Evolutionary conservation across 2,113 vertebrate species (phyloP), one percentile per base, ranked within the genome.

Genomic region (Hemichromis elongatus): DNA sequence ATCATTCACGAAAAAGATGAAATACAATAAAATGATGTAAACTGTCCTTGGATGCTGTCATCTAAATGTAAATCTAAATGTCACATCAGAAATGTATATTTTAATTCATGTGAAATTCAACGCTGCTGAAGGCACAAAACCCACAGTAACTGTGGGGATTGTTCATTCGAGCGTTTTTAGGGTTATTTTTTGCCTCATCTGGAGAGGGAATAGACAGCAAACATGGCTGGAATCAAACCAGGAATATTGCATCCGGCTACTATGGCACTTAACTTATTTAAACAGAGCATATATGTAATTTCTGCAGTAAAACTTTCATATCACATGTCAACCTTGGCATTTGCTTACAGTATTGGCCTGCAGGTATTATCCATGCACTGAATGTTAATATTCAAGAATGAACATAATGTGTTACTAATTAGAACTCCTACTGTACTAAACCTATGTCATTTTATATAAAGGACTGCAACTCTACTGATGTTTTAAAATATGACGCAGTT

Each of bases 301-400:
- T 66, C 61, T 37, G 33, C 33, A 37, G 21, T 21, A 37, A 37
- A 66, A 63, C 26, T 56, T 70, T 59, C 7, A 57, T 66, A 30
- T 88, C 33, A 19, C 1, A 12, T 42, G 5, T 40, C 54, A 75
- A 54, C 59, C 45, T 77, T 63, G 24, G 8, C 47, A 80, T 84
- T 86, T 80, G 75, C 78, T 84, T 78, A 70, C 28, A 78, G 24
- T 24, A 42, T 42, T 24, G 52, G 11, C 79, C 79, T 86, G 66
- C 78, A 87, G 55, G 80, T 82, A 77, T 86, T 84, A 77, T 79
- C 79, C 59, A 90, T 83, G 86, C 83, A 91, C 90, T 90, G 85
- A 91, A 81, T 88, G 82, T 59, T 87, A 52, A 89, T 88, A 82
- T 54, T 84, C 19, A 14, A 73, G 47, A 86, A 85, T 82, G 82